A percentile compares a stretch with the other conserved stretches of the same genome.
Conservation (phyloP, 2,797 vertebrate species). For the Micropoecilia bifurca region DNA sequence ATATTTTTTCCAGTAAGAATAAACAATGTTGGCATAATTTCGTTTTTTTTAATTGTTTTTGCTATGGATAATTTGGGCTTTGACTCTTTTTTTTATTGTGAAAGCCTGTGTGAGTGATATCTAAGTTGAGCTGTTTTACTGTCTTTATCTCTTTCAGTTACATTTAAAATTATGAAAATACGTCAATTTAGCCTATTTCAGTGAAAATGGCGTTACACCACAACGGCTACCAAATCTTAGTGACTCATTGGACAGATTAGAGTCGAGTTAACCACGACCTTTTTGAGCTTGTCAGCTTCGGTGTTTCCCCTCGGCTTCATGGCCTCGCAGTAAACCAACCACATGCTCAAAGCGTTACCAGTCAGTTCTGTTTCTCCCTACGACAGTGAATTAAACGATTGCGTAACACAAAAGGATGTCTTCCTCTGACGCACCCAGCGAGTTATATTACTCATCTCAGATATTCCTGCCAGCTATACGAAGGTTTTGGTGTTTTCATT, state of each 20-base stretch:
- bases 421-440: background rate
- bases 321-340: background rate
- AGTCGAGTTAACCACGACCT: background rate
- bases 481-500: background rate
- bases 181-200: background rate
- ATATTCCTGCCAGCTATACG: background rate
- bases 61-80: background rate
- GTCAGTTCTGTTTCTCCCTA: background rate
- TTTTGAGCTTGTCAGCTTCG: background rate
- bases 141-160: background rate
- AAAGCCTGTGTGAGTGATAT: background rate
- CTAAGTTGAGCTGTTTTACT: background rate
- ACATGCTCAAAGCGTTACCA: background rate
- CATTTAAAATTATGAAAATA: background rate
- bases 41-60: background rate
- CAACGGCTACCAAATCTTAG: background rate
- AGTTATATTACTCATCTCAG: constrained; percentile 3
- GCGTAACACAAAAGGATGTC: background rate
- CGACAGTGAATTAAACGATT: constrained; percentile 14
- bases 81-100: background rate
- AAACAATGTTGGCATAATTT: background rate
- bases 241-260: background rate
- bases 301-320: background rate
- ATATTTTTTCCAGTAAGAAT: background rate
- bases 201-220: background rate